These are phyloP conservation scores for Myocastor coypus DNA, from an alignment of 2,113 vertebrate genomes.

Conservation along the genomic window DNA sequence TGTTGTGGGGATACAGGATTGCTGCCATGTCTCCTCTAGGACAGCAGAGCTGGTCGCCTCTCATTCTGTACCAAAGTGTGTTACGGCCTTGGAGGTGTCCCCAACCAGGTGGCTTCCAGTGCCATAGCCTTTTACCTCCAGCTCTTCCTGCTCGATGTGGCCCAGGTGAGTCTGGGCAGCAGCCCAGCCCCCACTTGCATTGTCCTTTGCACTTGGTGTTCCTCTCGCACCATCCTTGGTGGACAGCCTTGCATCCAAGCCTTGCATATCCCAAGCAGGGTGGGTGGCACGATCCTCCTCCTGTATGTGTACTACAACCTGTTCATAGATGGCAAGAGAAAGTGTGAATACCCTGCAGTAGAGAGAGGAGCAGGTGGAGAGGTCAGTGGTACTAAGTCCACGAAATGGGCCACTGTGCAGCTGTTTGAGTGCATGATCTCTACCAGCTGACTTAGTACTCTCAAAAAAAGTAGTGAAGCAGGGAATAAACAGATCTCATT, in stretches of 20 bases:
- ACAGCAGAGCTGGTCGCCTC: constrained; percentile 86
- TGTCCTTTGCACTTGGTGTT: not conserved
- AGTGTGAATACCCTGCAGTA: not conserved
- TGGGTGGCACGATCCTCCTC: not conserved
- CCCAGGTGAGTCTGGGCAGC: constrained; percentile 88
- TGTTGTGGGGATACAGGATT: not conserved
- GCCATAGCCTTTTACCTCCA: constrained; percentile 97
- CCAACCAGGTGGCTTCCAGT: constrained; percentile 95
- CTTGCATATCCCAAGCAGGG: not conserved
- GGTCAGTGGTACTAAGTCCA: not conserved
- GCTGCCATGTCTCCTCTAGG: constrained; percentile 79
- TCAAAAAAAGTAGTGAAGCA: not conserved
- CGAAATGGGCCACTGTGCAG: not conserved
- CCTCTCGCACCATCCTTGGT: not conserved
- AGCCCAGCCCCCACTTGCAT: not conserved
- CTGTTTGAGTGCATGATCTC: not conserved
- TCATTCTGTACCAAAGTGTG: constrained; percentile 93
- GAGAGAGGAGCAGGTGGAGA: not conserved
- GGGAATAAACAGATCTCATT: not conserved
- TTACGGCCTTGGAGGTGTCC: constrained; percentile 96
- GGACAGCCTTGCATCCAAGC: not conserved
- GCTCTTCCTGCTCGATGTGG: constrained; percentile 96
- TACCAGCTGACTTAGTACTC: not conserved
- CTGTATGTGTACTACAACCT: not conserved
- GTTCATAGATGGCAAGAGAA: not conserved